These are phyloP conservation scores for Ceratina calcarata DNA, from an alignment of 1,140 invertebrate genomes.

Conservation along the genomic window DNA sequence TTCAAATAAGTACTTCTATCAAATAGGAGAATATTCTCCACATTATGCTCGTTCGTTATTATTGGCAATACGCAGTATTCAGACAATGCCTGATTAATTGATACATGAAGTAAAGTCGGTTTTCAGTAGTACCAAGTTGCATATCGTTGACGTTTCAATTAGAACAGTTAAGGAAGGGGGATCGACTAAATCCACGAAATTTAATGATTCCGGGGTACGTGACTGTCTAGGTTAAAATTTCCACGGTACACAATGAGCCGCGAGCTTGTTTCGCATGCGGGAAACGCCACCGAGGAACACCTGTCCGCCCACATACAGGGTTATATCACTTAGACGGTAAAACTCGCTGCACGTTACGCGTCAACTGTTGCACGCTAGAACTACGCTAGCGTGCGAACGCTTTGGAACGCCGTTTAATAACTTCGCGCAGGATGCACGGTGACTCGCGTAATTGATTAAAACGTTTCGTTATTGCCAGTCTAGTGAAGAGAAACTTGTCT, in stretches of 20 bases:
- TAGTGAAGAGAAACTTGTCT: no score
- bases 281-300: conserved; percentile 34
- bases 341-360: conserved; percentile 15
- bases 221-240: conserved; percentile 2
- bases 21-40: no score
- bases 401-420: background rate
- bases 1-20: no score
- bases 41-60: no score
- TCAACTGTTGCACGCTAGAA: background rate
- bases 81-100: no score
- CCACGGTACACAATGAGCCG: background rate
- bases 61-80: no score
- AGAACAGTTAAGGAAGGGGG: background rate
- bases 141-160: background rate
- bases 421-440: background rate
- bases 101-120: no score
- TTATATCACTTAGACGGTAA: conserved; percentile 53
- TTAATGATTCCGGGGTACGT: conserved; percentile 3
- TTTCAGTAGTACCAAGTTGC: background rate
- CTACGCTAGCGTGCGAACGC: background rate
- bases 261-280: conserved; percentile 23
- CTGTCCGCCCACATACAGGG: conserved; percentile 48
- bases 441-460: no score
- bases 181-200: conserved; percentile 5
- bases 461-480: no score